These are phyloP conservation scores for Centropristis striata DNA, from an alignment of 2,113 vertebrate species.

Conservation along the genomic window DNA sequence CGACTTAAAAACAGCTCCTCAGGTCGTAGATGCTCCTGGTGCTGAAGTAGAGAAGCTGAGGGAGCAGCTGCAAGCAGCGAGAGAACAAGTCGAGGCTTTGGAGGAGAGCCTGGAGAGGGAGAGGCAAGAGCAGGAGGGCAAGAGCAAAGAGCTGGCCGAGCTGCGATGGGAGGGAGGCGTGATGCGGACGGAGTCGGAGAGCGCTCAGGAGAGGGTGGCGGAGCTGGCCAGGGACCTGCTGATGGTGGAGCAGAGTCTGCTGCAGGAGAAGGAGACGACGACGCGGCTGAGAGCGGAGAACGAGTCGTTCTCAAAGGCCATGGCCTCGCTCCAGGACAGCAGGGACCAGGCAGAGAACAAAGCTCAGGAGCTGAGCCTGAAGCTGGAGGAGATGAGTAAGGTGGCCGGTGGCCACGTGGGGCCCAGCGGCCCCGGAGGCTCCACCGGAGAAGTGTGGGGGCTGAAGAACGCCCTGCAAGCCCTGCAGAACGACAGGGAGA, in stretches of 20 bases:
- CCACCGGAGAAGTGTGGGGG: constrained; percentile 87
- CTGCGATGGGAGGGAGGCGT: constrained; percentile 93
- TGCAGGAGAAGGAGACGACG: constrained; percentile 87
- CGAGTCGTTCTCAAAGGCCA: constrained; percentile 91
- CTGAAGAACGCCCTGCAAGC: constrained; percentile 94
- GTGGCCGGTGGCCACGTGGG: constrained; percentile 65
- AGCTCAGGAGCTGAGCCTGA: constrained; percentile 72
- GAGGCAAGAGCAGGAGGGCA: constrained; percentile 78
- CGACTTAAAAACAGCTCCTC: constrained; percentile 75
- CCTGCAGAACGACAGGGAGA: constrained; percentile 93
- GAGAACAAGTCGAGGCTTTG: constrained; percentile 78
- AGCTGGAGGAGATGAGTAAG: constrained; percentile 83
- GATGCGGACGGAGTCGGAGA: constrained; percentile 95
- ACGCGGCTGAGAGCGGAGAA: constrained; percentile 89
- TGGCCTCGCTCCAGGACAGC: constrained; percentile 93
- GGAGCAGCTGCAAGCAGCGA: constrained; percentile 83
- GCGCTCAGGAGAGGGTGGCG: constrained; percentile 94
- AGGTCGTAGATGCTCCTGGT: constrained; percentile 83
- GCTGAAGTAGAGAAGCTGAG: constrained; percentile 87
- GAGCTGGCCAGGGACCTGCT: constrained; percentile 94
- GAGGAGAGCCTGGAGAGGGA: constrained; percentile 86
- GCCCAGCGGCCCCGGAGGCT: constrained; percentile 44
- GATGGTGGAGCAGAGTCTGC: constrained; percentile 91
- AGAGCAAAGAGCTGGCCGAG: constrained; percentile 88
- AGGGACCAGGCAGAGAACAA: constrained; percentile 88